A percentile compares a stretch with the other conserved stretches of the same genome.
Evolutionary conservation across 1,140 invertebrate species (phyloP).

Genomic region (Nautilus pompilius): DNA sequence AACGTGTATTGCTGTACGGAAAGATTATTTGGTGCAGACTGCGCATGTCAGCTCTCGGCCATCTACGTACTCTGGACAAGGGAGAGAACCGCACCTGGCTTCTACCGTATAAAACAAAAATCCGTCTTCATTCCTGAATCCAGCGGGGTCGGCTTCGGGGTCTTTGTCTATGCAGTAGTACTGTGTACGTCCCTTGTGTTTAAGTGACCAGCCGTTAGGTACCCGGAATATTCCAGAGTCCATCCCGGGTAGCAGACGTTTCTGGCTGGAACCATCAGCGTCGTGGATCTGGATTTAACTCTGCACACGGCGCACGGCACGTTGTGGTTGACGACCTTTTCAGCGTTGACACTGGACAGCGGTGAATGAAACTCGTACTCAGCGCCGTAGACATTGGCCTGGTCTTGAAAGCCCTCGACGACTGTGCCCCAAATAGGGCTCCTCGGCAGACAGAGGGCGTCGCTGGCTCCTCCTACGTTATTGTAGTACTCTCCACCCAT

Average conservation of each 20-base stretch:
- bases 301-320: constrained; percentile 19
- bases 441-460: too few relatives aligned
- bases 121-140: constrained; percentile 4
- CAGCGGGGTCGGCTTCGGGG: constrained; percentile 5
- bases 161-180: constrained; percentile 18
- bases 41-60: constrained; percentile 2
- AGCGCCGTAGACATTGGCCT: too few relatives aligned
- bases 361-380: too few relatives aligned
- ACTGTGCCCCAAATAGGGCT: too few relatives aligned
- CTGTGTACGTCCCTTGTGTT: constrained; percentile 1
- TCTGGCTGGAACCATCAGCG: constrained; percentile 26
- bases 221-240: constrained; percentile 23
- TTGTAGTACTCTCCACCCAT: too few relatives aligned
- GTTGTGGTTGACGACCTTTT: too few relatives aligned
- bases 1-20: too few relatives aligned
- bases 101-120: constrained; percentile 12
- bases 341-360: too few relatives aligned
- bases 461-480: too few relatives aligned
- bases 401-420: too few relatives aligned
- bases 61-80: constrained; percentile 11
- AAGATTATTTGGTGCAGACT: constrained; percentile 12
- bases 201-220: constrained; percentile 15
- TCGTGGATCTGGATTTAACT: constrained; percentile 2
- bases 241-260: constrained; percentile 21
- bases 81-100: constrained; percentile 12